Percentiles rank a stretch among this genome's conserved stretches.
phyloP scores from a whole-genome alignment of 1,140 invertebrate genomes.

The Anastrepha ludens region DNA sequence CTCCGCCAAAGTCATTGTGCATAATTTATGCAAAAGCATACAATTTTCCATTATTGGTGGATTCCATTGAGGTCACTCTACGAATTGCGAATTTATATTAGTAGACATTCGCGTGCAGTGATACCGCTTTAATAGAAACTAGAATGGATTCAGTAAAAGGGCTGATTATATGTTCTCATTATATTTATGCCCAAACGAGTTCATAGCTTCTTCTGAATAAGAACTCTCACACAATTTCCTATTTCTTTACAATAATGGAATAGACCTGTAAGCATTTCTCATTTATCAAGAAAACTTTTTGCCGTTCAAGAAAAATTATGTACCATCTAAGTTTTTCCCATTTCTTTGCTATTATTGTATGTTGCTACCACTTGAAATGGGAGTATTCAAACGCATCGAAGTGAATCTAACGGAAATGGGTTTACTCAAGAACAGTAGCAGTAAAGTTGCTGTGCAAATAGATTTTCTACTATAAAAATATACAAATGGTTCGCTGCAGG shows the following conservation, averaged over 20 bases:
- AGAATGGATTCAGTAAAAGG: too few relatives aligned
- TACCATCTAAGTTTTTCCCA: neutral
- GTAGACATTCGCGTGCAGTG: too few relatives aligned
- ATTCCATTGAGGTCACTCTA: too few relatives aligned
- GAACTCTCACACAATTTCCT: too few relatives aligned
- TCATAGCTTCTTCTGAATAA: too few relatives aligned
- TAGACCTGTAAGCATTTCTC: slow-evolving; percentile 39
- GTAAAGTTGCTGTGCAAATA: slow-evolving; percentile 46
- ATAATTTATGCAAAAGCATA: too few relatives aligned
- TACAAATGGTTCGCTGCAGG: neutral
- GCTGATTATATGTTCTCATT: too few relatives aligned
- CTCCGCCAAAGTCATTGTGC: too few relatives aligned
- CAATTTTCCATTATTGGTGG: too few relatives aligned
- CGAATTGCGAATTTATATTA: too few relatives aligned
- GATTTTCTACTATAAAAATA: slow-evolving; percentile 41
- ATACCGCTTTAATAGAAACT: too few relatives aligned
- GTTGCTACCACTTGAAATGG: slow-evolving; percentile 46
- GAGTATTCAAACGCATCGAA: slow-evolving; percentile 47
- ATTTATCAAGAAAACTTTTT: slow-evolving; percentile 47
- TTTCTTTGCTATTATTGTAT: neutral
- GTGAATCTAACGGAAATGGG: slow-evolving; percentile 39
- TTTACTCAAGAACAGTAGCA: slow-evolving; percentile 8
- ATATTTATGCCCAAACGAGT: too few relatives aligned
- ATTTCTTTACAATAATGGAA: neutral
- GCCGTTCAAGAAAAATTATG: neutral